phyloP scores from a whole-genome alignment of 2,888 invertebrate genomes.

The Chromoteleia sp. region DNA sequence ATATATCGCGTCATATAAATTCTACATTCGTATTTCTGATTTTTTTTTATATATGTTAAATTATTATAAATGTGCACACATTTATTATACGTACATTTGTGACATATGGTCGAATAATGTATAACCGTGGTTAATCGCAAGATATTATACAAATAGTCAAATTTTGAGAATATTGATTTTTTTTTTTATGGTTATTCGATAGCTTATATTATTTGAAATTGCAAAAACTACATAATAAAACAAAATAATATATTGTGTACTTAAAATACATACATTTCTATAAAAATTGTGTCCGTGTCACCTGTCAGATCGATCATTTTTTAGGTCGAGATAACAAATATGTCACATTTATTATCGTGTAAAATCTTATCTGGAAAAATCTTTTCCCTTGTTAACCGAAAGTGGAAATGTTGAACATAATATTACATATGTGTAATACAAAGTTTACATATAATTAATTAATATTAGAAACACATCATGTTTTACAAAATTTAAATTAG shows the following conservation, averaged over 20 bases:
- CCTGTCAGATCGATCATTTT: constrained; percentile 37
- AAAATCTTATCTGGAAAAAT: constrained; percentile 20
- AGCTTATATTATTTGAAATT: too few species aligned
- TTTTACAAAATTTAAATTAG: too few species aligned
- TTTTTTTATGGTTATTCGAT: neutral
- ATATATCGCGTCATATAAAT: too few species aligned
- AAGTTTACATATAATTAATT: neutral
- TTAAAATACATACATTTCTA: neutral
- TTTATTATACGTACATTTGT: neutral
- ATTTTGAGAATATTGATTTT: constrained; percentile 3
- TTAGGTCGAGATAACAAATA: constrained; percentile 13
- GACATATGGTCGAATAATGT: constrained; percentile 1
- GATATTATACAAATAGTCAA: constrained; percentile 2
- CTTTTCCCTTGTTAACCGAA: neutral
- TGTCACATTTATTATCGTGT: constrained; percentile 10
- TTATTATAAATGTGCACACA: too few species aligned
- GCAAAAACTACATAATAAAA: too few species aligned
- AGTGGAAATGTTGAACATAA: neutral
- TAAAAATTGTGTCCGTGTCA: constrained; percentile 21
- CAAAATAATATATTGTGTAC: neutral
- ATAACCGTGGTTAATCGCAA: constrained; percentile 8
- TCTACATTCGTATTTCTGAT: neutral
- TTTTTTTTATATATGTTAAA: neutral
- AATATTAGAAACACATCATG: neutral
- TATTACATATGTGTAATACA: neutral